Conservation (phyloP, 1,140 invertebrate species). For the Homalodisca vitripennis region DNA sequence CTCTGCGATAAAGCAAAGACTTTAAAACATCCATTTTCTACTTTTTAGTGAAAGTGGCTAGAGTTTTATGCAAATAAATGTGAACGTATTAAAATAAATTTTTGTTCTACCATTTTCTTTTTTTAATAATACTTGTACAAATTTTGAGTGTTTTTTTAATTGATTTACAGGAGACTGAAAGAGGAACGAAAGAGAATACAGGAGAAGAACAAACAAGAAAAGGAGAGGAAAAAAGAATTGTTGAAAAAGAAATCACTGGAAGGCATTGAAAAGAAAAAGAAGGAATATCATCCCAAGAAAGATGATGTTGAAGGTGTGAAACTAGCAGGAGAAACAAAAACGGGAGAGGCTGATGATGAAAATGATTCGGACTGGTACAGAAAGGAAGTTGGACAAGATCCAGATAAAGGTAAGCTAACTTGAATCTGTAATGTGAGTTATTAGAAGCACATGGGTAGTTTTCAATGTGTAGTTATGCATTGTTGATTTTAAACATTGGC, state of each 20-base stretch:
- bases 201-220: conserved; percentile 66
- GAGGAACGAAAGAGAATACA: conserved; percentile 68
- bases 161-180: conserved; percentile 73
- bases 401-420: conserved; percentile 73
- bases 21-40: too few species aligned
- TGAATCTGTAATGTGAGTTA: too few species aligned
- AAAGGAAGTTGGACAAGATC: conserved; percentile 82
- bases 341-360: conserved; percentile 55
- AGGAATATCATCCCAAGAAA: conserved; percentile 25
- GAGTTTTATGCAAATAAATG: too few species aligned
- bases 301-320: conserved; percentile 34
- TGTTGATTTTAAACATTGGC: too few species aligned
- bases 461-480: too few species aligned
- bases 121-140: too few species aligned
- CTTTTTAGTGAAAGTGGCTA: too few species aligned
- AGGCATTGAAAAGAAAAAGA: conserved; percentile 52
- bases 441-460: too few species aligned
- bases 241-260: conserved; percentile 44
- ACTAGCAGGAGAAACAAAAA: conserved; percentile 30
- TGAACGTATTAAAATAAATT: too few species aligned
- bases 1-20: too few species aligned
- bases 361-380: conserved; percentile 81
- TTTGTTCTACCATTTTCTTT: too few species aligned
- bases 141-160: too few species aligned
- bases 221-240: conserved; percentile 52